Evolutionary conservation across 2,888 invertebrate species (phyloP), one percentile per base, ranked within the genome.

Genomic region (Apamea epomidion): DNA sequence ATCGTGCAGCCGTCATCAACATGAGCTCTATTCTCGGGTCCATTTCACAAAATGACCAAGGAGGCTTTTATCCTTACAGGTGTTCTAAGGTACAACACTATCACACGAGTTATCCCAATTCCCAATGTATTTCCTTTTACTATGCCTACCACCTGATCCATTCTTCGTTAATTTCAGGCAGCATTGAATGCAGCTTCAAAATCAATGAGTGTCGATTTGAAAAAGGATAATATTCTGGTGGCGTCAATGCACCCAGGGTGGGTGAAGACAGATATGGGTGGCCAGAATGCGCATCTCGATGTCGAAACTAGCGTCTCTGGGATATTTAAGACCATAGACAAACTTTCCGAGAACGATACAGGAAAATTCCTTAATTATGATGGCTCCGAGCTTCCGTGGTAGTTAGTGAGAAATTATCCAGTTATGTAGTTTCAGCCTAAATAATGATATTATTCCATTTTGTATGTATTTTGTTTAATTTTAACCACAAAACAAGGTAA

Each of bases 221-320:
- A 98, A 92, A 97, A 97, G 64, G 97, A 98, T 88, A 97, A 98
- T 69, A 99, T 99, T 87, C 92, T 99, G 32, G 98, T 98, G 1
- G 97, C 98, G 0, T 97, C 97, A 78, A 93, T 99, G 82, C 99
- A 99, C 95, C 99, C 99, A 0, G 99, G 99, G 4, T 99, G 99
- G 99, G 99, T 99, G 14, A 98, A 98, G 93, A 99, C 99, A 0
- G 98, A 98, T 87, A 98, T 99, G 98, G 99, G 99, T 8, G 99
- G 99, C 8, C 94, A 97, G 64, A 98, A 98, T 87, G 99, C 99
- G 0, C 98, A 98, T 0, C 95, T 99, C 58, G 98, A 98, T 75
- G 96, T 98, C 2, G 97, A 98, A 45, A 97, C 97, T 2, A 98
- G 98, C 92, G 97, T 98, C 10, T 92, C 92, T 0, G 97, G 97